Conservation (phyloP, 2,113 vertebrate genomes). For the Corythoichthys intestinalis region DNA sequence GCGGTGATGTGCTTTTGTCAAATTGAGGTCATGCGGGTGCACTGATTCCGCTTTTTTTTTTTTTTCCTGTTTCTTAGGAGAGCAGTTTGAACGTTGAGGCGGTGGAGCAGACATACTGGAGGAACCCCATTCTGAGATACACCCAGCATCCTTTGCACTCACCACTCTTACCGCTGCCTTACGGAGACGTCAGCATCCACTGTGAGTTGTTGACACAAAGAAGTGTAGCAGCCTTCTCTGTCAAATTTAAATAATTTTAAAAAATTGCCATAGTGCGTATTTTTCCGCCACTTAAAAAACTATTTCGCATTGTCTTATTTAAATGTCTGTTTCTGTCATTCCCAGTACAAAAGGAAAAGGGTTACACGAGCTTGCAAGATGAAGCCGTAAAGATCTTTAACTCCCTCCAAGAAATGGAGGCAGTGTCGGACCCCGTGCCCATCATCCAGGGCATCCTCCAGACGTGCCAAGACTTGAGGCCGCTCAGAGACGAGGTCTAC, state of each 20-base stretch:
- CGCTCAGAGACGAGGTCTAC: constrained; percentile 86
- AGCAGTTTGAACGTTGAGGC: constrained; percentile 85
- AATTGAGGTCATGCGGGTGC: neutral
- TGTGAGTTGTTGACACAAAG: constrained; percentile 63
- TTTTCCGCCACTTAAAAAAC: too few species aligned
- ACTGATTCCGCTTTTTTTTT: neutral
- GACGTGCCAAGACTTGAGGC: constrained; percentile 86
- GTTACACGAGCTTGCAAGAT: constrained; percentile 88
- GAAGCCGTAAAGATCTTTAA: constrained; percentile 93
- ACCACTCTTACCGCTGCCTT: constrained; percentile 84
- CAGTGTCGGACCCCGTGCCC: constrained; percentile 83
- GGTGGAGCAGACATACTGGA: constrained; percentile 87
- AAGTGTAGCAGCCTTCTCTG: neutral
- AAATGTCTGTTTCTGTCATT: neutral
- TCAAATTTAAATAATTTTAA: neutral
- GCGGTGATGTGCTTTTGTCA: neutral
- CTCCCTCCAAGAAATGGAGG: constrained; percentile 90
- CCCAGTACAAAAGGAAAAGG: constrained; percentile 86
- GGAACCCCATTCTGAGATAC: constrained; percentile 89
- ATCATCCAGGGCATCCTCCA: constrained; percentile 92
- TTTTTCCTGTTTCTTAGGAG: constrained; percentile 67
- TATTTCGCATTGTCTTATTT: neutral
- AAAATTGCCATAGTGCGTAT: neutral
- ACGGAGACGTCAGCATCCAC: constrained; percentile 81
- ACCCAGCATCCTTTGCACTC: constrained; percentile 92